Evolutionary conservation across 2,113 vertebrate genomes (phyloP), one percentile per base, ranked within the genome.

Genomic region (Chitala chitala): DNA sequence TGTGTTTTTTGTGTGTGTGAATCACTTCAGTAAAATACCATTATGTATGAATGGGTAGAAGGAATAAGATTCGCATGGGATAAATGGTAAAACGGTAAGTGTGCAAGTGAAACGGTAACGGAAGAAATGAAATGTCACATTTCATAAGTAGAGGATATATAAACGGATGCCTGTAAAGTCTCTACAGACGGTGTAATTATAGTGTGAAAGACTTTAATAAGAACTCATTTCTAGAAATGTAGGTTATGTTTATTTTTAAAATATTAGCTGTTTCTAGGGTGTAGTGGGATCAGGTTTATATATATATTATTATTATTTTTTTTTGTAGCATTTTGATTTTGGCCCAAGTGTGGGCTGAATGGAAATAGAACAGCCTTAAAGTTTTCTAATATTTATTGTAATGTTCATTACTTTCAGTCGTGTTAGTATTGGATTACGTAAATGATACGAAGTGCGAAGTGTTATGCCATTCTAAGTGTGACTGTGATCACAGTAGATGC

Each of bases 211-310:
- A 36, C 8, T 36, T 36, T 36, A 63, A 29, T 63, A 20, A 9
- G 33, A 44, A 68, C 24, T 13, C 22, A 68, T 22, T 24, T 68
- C 46, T 46, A 51, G 48, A 51, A 51, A 69, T 50, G 12, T 73
- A 61, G 42, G 58, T 36, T 59, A 61, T 64, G 71, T 73, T 73
- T 51, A 73, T 73, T 51, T 73, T 64, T 51, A 36, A 63, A 63
- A 38, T 58, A 29, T 71, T 69, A 44, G 20, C 29, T 51, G 55
- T 29, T 71, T 61, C 55, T 59, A 4, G 55, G 53, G 58, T 72
- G 38, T 31, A 48, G 46, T 54, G 15, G 58, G 44, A 54, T 72
- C n/a, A 77, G 29, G 24, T 61, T n/a, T n/a, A n/a, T n/a, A n/a
- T n/a, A n/a, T n/a, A n/a, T n/a, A n/a, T n/a, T n/a, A n/a, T n/a